These are phyloP conservation scores for Gnatocerus cornutus DNA, from an alignment of 2,888 invertebrate genomes.

Conservation along the genomic window DNA sequence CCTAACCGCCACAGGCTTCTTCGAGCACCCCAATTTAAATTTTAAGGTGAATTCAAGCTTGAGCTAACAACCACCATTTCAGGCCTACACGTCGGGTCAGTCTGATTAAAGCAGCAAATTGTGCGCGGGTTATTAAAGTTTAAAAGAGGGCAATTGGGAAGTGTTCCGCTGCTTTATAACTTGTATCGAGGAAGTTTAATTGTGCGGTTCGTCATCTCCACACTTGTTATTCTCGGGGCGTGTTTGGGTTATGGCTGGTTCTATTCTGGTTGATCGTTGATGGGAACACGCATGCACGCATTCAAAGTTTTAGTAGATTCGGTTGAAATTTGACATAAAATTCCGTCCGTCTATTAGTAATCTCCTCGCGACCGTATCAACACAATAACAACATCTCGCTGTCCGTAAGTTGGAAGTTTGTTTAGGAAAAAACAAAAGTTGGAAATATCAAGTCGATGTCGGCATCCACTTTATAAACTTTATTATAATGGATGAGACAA, in stretches of 20 bases:
- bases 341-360: neutral
- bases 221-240: constrained; percentile 48
- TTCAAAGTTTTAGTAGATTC: too few relatives aligned
- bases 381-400: constrained; percentile 15
- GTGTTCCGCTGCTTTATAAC: constrained; percentile 40
- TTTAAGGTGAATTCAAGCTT: constrained; percentile 1
- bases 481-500: constrained; percentile 15
- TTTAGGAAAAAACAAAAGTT: constrained; percentile 14
- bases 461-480: constrained; percentile 28
- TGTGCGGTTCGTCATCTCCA: constrained; percentile 53
- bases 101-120: constrained; percentile 36
- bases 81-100: constrained; percentile 15
- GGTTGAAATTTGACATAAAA: too few relatives aligned
- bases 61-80: constrained; percentile 2
- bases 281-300: constrained; percentile 6
- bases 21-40: constrained; percentile 1
- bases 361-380: constrained; percentile 2
- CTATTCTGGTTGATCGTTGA: constrained; percentile 46
- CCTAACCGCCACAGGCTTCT: too few relatives aligned
- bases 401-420: constrained; percentile 11
- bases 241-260: constrained; percentile 47
- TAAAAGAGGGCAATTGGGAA: constrained; percentile 40
- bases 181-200: constrained; percentile 54
- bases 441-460: constrained; percentile 13
- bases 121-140: constrained; percentile 42